Percentiles rank a stretch among this genome's conserved stretches.
phyloP scores from a whole-genome alignment of 2,797 vertebrate species.

The Chloroceryle inda region DNA sequence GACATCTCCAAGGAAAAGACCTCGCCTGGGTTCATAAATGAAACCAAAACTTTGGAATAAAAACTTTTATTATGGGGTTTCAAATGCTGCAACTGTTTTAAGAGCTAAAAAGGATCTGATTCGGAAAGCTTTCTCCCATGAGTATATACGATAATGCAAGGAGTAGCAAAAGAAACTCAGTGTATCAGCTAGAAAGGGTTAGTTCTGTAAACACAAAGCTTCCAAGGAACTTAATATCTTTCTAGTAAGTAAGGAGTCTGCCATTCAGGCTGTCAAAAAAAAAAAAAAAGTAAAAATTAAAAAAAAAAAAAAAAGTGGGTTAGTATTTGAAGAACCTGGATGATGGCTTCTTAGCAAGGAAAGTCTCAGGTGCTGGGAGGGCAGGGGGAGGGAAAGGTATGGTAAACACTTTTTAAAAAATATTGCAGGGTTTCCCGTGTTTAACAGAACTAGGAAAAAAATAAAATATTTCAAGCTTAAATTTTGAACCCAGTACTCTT shows the following conservation, averaged over 20 bases:
- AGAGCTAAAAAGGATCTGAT: slow-evolving; percentile 82
- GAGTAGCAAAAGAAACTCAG: slow-evolving; percentile 81
- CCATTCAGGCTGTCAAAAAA: slow-evolving; percentile 85
- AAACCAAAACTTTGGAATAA: slow-evolving; percentile 66
- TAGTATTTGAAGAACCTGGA: slow-evolving; percentile 87
- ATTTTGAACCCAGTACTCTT: slow-evolving; percentile 87
- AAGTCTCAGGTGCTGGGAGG: slow-evolving; percentile 80
- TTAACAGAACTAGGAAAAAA: slow-evolving; percentile 76
- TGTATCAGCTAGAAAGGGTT: slow-evolving; percentile 82
- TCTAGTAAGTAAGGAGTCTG: slow-evolving; percentile 81
- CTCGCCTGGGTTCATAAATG: slow-evolving; percentile 94
- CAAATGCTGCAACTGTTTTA: slow-evolving; percentile 82
- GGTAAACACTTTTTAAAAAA: slow-evolving; percentile 60
- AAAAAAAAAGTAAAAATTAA: neutral
- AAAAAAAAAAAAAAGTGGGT: slow-evolving; percentile 61
- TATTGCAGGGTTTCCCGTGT: slow-evolving; percentile 80
- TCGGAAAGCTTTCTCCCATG: slow-evolving; percentile 84
- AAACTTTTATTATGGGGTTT: slow-evolving; percentile 75
- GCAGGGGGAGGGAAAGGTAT: slow-evolving; percentile 74
- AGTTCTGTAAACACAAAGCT: slow-evolving; percentile 80
- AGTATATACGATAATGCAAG: slow-evolving; percentile 81
- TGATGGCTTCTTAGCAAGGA: slow-evolving; percentile 83
- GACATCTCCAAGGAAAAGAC: slow-evolving; percentile 92
- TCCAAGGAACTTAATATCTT: slow-evolving; percentile 84
- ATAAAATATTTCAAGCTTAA: slow-evolving; percentile 68